Conservation (phyloP, 2,888 invertebrate genomes). For the Trichopoda pennipes region DNA sequence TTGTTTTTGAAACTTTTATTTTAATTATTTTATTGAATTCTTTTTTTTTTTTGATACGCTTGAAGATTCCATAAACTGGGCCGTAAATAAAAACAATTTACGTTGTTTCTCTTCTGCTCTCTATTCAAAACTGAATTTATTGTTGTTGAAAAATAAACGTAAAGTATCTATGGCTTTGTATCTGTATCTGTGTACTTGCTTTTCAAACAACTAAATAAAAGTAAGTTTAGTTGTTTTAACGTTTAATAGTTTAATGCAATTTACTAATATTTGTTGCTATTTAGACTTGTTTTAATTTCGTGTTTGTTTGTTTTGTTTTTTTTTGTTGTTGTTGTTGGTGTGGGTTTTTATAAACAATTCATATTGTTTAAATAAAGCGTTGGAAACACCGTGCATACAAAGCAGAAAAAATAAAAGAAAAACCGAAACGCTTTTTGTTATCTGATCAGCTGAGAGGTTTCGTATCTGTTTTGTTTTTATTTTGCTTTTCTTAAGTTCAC, state of each 20-base stretch:
- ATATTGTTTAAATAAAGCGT: conserved; percentile 40
- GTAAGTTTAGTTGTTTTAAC: conserved; percentile 16
- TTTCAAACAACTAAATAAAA: neutral
- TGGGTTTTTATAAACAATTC: conserved; percentile 57
- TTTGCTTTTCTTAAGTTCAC: conserved; percentile 31
- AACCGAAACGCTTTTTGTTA: conserved; percentile 36
- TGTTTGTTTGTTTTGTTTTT: conserved; percentile 36
- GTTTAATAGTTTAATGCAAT: conserved; percentile 60
- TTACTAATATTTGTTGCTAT: conserved; percentile 55
- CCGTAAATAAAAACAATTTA: neutral
- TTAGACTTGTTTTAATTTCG: conserved; percentile 65
- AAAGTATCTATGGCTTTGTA: neutral
- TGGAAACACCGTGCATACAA: neutral
- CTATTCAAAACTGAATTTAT: conserved; percentile 38
- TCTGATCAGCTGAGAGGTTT: conserved; percentile 63
- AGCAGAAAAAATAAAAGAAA: neutral
- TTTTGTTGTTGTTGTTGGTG: conserved; percentile 11
- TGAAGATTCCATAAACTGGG: neutral
- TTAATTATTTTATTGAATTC: conserved; percentile 28
- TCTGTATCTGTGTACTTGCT: neutral
- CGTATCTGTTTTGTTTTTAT: conserved; percentile 34
- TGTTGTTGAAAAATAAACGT: conserved; percentile 15
- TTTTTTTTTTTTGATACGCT: conserved; percentile 47
- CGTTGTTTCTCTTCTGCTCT: conserved; percentile 37
- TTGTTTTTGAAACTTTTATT: conserved; percentile 16